phyloP scores from a whole-genome alignment of 2,888 invertebrate species.

The Thalpophila matura region DNA sequence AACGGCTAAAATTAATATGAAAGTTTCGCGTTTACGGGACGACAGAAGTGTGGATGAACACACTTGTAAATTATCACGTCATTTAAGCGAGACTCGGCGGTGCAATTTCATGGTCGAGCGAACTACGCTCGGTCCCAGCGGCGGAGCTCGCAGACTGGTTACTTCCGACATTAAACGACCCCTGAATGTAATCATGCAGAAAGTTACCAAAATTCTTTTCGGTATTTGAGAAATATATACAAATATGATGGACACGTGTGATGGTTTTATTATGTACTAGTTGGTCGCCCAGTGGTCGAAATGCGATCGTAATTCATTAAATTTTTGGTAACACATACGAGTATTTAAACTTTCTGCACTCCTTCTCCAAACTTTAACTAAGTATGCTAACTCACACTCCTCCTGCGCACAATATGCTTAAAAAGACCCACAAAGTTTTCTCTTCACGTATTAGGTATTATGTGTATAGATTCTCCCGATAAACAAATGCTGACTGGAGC shows the following conservation, averaged over 20 bases:
- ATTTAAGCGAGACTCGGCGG: slow-evolving; percentile 74
- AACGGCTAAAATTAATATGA: slow-evolving; percentile 66
- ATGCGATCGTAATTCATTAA: too few relatives aligned
- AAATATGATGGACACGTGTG: slow-evolving; percentile 38
- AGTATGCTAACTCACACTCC: too few relatives aligned
- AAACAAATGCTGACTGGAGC: too few relatives aligned
- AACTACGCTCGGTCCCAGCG: slow-evolving; percentile 59
- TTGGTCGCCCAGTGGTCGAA: too few relatives aligned
- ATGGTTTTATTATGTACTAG: not conserved
- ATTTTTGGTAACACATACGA: too few relatives aligned
- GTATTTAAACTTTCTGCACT: too few relatives aligned
- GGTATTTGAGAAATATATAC: slow-evolving; percentile 49
- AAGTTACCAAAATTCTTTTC: slow-evolving; percentile 54
- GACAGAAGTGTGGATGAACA: slow-evolving; percentile 72
- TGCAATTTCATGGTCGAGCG: slow-evolving; percentile 78
- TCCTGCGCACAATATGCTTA: too few relatives aligned
- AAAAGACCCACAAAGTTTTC: too few relatives aligned
- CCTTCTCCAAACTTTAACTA: too few relatives aligned
- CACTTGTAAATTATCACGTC: slow-evolving; percentile 81
- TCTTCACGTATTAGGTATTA: too few relatives aligned
- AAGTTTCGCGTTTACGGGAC: slow-evolving; percentile 65
- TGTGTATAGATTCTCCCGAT: too few relatives aligned
- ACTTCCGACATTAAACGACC: slow-evolving; percentile 60
- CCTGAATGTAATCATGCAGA: slow-evolving; percentile 59
- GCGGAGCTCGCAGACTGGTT: slow-evolving; percentile 54